Conservation (phyloP, 2,888 invertebrate species). For the Mycalesis mineus region DNA sequence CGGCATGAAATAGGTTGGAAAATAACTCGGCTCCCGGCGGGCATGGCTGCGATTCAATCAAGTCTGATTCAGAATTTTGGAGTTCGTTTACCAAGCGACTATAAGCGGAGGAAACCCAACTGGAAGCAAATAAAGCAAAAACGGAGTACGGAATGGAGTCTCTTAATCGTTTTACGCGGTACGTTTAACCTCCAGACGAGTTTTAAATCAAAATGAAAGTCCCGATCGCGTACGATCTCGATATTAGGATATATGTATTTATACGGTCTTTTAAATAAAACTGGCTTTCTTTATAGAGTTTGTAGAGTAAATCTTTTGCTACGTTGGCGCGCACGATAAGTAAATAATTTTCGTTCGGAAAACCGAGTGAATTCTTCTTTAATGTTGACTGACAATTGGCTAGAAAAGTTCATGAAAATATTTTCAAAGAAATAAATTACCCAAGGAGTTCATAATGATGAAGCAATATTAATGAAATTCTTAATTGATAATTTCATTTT, state of each 20-base stretch:
- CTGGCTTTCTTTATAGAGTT: background rate
- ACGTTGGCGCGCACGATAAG: no score
- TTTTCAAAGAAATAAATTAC: no score
- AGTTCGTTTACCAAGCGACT: constrained; percentile 70
- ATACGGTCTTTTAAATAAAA: background rate
- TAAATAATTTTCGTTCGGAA: no score
- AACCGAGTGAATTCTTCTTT: no score
- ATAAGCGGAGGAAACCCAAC: constrained; percentile 55
- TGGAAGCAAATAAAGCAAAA: constrained; percentile 49
- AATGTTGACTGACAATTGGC: no score
- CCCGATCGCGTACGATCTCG: constrained; percentile 29
- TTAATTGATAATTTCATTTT: no score
- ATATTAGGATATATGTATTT: constrained; percentile 16
- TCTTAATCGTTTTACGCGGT: constrained; percentile 48
- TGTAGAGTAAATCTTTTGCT: background rate
- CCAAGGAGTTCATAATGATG: no score
- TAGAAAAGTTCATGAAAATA: no score
- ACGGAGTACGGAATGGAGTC: constrained; percentile 41
- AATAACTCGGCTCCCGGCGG: constrained; percentile 70
- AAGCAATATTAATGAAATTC: no score
- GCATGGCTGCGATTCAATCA: constrained; percentile 73
- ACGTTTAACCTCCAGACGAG: constrained; percentile 42
- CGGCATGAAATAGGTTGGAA: constrained; percentile 72
- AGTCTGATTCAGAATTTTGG: constrained; percentile 72
- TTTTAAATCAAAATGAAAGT: constrained; percentile 35